Evolutionary conservation across 2,888 invertebrate genomes (phyloP).

Genomic region (Podabrus alpinus): DNA sequence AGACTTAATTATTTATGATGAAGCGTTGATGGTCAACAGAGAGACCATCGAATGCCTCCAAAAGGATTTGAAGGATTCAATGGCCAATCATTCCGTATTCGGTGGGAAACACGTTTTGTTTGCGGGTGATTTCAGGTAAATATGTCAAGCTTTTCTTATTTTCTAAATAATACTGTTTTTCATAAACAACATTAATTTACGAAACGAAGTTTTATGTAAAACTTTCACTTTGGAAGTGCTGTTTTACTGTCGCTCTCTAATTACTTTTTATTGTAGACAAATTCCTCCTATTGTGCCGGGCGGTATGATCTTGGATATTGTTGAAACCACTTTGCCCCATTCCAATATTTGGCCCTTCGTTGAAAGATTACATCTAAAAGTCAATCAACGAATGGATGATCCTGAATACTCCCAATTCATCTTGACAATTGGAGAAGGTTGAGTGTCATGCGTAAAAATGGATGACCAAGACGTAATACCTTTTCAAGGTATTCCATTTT

Average conservation of each 20-base stretch:
- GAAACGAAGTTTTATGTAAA: too few species aligned
- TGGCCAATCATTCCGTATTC: background rate
- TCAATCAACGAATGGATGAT: too few species aligned
- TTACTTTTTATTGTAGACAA: background rate
- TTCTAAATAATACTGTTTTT: too few species aligned
- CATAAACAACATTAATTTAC: too few species aligned
- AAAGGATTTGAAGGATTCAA: background rate
- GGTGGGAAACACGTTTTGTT: background rate
- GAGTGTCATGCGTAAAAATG: too few species aligned
- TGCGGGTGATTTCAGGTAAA: background rate
- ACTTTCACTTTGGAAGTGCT: too few species aligned
- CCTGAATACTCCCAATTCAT: too few species aligned
- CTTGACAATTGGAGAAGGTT: too few species aligned
- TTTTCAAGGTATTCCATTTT: too few species aligned
- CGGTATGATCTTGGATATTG: background rate
- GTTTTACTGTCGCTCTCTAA: too few species aligned
- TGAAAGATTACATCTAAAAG: background rate
- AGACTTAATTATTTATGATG: background rate
- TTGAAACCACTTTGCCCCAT: background rate
- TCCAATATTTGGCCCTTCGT: background rate
- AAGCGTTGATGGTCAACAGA: background rate
- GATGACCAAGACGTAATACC: too few species aligned
- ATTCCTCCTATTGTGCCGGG: background rate
- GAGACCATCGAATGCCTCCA: background rate
- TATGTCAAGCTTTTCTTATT: too few species aligned